Conservation (phyloP, 2,113 vertebrate species). For the Cacatua alba region DNA sequence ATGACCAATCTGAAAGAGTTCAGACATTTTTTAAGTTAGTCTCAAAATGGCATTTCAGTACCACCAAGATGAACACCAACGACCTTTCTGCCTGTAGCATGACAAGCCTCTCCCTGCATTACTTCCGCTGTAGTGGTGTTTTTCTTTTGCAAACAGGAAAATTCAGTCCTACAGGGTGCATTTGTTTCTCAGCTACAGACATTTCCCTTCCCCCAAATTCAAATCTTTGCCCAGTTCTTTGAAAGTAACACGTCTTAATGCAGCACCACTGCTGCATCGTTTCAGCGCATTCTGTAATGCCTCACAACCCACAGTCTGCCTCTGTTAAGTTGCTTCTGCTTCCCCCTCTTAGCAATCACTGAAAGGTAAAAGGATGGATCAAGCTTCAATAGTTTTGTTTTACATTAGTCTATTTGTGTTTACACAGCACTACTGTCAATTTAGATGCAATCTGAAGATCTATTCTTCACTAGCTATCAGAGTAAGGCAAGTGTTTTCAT, state of each 20-base stretch:
- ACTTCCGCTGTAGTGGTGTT: neutral
- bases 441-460: neutral
- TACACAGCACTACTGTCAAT: neutral
- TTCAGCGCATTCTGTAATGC: neutral
- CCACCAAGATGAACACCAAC: neutral
- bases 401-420: neutral
- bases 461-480: neutral
- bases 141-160: neutral
- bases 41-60: neutral
- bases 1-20: slow-evolving; percentile 86
- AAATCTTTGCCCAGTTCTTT: neutral
- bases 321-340: neutral
- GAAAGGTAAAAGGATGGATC: neutral
- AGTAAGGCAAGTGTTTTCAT: neutral
- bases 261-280: neutral
- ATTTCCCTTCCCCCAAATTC: neutral
- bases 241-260: neutral
- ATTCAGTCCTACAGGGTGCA: neutral
- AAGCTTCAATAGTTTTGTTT: neutral
- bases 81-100: neutral
- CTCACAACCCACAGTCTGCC: neutral
- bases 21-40: neutral
- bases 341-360: neutral
- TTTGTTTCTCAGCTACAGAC: neutral
- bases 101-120: neutral